Conservation (phyloP, 2,797 vertebrate genomes). For the Crenuchus spilurus region DNA sequence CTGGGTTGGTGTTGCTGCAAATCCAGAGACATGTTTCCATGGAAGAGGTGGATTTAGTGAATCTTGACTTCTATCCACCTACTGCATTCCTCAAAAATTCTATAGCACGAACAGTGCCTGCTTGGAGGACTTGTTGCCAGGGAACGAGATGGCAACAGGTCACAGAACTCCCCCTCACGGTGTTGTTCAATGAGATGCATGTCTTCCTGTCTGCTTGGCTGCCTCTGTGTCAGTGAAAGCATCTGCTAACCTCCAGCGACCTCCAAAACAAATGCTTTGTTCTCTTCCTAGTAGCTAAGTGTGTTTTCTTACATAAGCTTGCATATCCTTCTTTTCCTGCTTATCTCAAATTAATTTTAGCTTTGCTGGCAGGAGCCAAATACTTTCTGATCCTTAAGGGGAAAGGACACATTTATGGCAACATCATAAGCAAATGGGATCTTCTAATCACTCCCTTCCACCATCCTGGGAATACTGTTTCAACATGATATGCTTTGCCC, state of each 20-base stretch:
- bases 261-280: conserved; percentile 31
- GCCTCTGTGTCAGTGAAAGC: conserved; percentile 27
- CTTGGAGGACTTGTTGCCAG: conserved; percentile 52
- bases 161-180: conserved; percentile 48
- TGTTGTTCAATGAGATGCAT: conserved; percentile 41
- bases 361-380: neutral
- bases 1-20: conserved; percentile 14
- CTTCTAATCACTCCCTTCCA: neutral
- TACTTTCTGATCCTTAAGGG: neutral
- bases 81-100: conserved; percentile 47
- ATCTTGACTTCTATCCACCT: conserved; percentile 44
- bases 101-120: conserved; percentile 29
- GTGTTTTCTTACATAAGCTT: conserved; percentile 4
- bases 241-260: conserved; percentile 42
- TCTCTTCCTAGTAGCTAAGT: neutral
- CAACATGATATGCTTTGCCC: conserved; percentile 19
- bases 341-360: neutral
- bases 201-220: conserved; percentile 30
- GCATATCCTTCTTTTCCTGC: neutral
- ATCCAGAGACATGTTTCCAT: conserved; percentile 25
- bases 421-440: neutral
- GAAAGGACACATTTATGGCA: neutral
- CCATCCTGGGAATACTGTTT: neutral
- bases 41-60: conserved; percentile 35
- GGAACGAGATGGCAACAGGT: conserved; percentile 52